phyloP scores from a whole-genome alignment of 2,797 vertebrate genomes.

The Phalloptychus januarius region DNA sequence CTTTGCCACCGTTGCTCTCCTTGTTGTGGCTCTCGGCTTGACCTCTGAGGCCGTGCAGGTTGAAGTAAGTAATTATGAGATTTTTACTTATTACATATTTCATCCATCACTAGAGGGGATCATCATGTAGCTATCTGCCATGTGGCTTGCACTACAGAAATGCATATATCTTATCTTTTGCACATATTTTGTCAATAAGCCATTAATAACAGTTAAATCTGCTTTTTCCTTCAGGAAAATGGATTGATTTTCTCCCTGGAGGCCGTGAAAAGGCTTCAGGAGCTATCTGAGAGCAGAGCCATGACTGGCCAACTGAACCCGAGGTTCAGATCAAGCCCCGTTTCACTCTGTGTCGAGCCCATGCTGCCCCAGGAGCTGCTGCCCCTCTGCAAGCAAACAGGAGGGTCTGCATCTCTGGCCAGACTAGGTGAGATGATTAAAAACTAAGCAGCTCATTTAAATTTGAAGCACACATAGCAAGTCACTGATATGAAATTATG shows the following conservation, averaged over 20 bases:
- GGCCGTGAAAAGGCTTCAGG: conserved; percentile 77
- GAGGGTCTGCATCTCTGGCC: conserved; percentile 64
- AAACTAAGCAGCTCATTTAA: not conserved
- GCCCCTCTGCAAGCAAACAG: conserved; percentile 73
- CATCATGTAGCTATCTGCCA: not conserved
- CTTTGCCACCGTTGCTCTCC: conserved; percentile 50
- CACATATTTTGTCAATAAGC: not conserved
- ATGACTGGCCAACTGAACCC: conserved; percentile 53
- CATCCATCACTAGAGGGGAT: not conserved
- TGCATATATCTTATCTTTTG: not conserved
- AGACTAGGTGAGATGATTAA: conserved; percentile 73
- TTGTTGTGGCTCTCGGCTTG: conserved; percentile 67
- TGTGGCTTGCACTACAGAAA: not conserved
- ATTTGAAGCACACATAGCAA: not conserved
- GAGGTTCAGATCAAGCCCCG: conserved; percentile 49
- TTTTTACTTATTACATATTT: not conserved
- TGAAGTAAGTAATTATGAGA: conserved; percentile 68
- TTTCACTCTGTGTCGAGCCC: conserved; percentile 73
- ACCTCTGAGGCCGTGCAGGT: conserved; percentile 76
- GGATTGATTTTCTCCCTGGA: conserved; percentile 78
- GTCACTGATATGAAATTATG: not conserved
- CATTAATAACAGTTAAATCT: not conserved
- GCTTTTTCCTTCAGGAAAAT: conserved; percentile 71
- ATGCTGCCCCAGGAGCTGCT: conserved; percentile 79
- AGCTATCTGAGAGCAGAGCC: conserved; percentile 49